Percentiles rank a stretch among this genome's conserved stretches.
These are phyloP conservation scores for Oeneis ivallda DNA, from an alignment of 2,888 invertebrate species.

Conservation along the genomic window DNA sequence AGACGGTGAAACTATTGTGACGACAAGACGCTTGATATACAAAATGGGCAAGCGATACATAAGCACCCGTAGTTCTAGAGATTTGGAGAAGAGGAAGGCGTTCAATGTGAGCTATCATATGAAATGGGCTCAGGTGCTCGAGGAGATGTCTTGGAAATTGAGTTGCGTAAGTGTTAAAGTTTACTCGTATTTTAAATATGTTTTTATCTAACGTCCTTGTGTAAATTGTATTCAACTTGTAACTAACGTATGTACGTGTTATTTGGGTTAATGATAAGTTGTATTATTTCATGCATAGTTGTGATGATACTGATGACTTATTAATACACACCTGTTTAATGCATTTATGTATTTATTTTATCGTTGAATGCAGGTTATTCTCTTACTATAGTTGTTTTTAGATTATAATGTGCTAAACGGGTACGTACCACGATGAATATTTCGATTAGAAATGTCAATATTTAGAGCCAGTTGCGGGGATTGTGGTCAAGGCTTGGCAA, in stretches of 20 bases:
- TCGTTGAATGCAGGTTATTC: no score
- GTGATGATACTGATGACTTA: background rate
- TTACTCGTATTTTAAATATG: background rate
- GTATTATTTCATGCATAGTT: background rate
- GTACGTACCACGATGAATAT: no score
- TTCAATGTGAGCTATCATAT: constrained; percentile 53
- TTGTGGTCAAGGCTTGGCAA: no score
- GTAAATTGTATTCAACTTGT: constrained; percentile 26
- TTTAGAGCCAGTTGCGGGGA: no score
- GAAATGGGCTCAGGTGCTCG: constrained; percentile 67
- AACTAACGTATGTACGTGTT: constrained; percentile 26
- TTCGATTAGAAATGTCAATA: no score
- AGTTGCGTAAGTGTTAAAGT: constrained; percentile 54
- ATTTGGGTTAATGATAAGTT: constrained; percentile 19
- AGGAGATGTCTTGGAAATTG: constrained; percentile 64
- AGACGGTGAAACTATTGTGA: constrained; percentile 48
- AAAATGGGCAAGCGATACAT: constrained; percentile 26
- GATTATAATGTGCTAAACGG: no score
- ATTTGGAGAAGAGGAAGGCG: constrained; percentile 37
- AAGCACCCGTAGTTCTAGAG: constrained; percentile 6
- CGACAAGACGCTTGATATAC: constrained; percentile 34
- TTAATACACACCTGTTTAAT: no score
- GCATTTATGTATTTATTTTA: no score
- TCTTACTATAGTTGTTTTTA: no score
- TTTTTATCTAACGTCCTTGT: constrained; percentile 22